Evolutionary conservation across 2,888 invertebrate genomes (phyloP).

Genomic region (Microctonus hyperodae): DNA sequence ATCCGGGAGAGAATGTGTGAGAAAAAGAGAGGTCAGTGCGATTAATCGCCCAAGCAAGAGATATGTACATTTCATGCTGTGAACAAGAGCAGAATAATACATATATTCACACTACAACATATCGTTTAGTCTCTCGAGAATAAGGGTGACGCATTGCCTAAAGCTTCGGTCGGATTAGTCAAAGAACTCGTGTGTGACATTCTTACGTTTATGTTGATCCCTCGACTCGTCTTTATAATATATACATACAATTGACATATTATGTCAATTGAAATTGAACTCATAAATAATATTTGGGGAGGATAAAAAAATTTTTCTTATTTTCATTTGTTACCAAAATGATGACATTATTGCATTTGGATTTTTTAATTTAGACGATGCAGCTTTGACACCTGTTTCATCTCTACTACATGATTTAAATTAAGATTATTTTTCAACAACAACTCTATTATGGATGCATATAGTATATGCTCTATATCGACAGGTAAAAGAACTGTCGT

Average conservation of each 20-base stretch:
- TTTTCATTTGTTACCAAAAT: no score
- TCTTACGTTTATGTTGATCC: neutral
- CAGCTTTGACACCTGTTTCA: neutral
- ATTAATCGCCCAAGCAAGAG: conserved; percentile 25
- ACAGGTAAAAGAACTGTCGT: neutral
- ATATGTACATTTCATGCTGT: conserved; percentile 23
- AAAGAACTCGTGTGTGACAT: neutral
- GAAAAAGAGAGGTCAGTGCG: no score
- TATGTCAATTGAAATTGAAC: neutral
- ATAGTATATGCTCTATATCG: neutral
- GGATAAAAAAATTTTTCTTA: no score
- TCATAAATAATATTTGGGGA: no score
- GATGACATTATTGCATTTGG: no score
- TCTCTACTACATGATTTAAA: neutral
- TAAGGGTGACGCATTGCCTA: conserved; percentile 2
- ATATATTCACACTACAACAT: neutral
- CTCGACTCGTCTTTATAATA: neutral
- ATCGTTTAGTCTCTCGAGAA: neutral
- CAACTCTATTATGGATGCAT: neutral
- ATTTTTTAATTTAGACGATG: neutral
- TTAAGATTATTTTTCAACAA: neutral
- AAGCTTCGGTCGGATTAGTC: conserved; percentile 28
- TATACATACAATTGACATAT: neutral
- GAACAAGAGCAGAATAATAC: conserved; percentile 15
- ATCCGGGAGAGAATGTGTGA: conserved; percentile 11